Conservation (phyloP, 2,888 invertebrate species). For the Empis livida region DNA sequence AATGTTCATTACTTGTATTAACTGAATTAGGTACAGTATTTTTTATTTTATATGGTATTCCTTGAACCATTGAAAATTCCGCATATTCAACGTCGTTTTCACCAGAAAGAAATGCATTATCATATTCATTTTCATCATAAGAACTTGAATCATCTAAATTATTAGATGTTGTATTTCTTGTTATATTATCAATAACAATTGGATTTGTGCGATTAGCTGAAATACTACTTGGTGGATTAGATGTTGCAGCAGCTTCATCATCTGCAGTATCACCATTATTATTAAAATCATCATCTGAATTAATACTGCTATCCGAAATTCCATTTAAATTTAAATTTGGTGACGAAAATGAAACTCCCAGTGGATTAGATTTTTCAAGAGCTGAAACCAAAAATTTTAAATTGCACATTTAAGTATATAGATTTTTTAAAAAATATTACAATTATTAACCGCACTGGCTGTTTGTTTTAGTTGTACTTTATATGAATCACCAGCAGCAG, state of each 20-base stretch:
- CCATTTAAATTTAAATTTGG: slow-evolving; percentile 32
- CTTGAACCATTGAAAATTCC: slow-evolving; percentile 41
- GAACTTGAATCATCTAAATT: slow-evolving; percentile 52
- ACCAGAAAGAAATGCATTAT: slow-evolving; percentile 73
- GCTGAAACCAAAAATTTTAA: slow-evolving; percentile 9
- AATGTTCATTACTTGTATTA: no score
- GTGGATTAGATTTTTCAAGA: slow-evolving; percentile 15
- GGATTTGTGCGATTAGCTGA: slow-evolving; percentile 10
- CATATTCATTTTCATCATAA: slow-evolving; percentile 63
- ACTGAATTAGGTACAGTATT: slow-evolving; percentile 2
- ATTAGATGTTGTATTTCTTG: slow-evolving; percentile 2
- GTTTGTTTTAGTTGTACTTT: neutral
- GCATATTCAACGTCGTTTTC: slow-evolving; percentile 58
- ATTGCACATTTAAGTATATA: neutral
- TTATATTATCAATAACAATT: slow-evolving; percentile 18
- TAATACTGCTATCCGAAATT: slow-evolving; percentile 25
- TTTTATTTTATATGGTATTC: slow-evolving; percentile 18
- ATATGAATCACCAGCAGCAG: neutral
- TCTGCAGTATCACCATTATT: neutral
- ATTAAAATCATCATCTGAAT: neutral
- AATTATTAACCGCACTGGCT: neutral
- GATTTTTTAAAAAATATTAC: neutral
- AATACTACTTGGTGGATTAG: neutral
- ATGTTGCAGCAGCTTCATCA: neutral
- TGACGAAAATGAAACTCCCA: slow-evolving; percentile 39